A percentile compares a stretch with the other conserved stretches of the same genome.
phyloP scores from a whole-genome alignment of 2,888 invertebrate genomes.

The Steinernema hermaphroditum region DNA sequence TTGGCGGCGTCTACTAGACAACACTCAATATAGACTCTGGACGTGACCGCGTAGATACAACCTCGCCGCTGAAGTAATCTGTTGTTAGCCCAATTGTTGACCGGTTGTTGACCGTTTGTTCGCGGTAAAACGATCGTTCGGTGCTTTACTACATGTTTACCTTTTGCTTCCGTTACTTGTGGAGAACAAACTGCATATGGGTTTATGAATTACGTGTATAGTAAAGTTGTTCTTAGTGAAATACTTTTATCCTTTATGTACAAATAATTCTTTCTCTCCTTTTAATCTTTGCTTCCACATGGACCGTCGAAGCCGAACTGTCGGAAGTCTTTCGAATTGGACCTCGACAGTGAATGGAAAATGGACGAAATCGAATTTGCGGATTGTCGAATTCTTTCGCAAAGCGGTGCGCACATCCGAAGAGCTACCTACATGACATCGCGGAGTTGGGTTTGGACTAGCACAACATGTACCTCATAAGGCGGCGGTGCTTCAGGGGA shows the following conservation, averaged over 20 bases:
- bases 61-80: constrained; percentile 6
- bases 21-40: neutral
- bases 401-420: constrained; percentile 68
- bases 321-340: constrained; percentile 54
- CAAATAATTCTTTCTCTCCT: neutral
- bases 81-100: neutral
- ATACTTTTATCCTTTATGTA: constrained; percentile 20
- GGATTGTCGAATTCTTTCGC: constrained; percentile 58
- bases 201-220: too few species aligned
- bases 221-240: too few species aligned
- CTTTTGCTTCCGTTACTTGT: neutral
- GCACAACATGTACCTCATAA: constrained; percentile 50
- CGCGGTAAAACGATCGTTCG: neutral
- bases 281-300: constrained; percentile 22
- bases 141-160: constrained; percentile 3
- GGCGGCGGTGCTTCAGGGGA: constrained; percentile 61
- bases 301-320: constrained; percentile 42
- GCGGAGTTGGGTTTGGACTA: neutral
- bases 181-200: too few species aligned
- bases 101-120: constrained; percentile 18
- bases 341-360: constrained; percentile 52
- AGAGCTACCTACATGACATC: constrained; percentile 71
- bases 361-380: constrained; percentile 43
- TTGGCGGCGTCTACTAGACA: too few species aligned
- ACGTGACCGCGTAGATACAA: neutral